A percentile compares a stretch with the other conserved stretches of the same genome.
Conservation (phyloP, 2,888 invertebrate genomes). For the Andrena haemorrhoa region DNA sequence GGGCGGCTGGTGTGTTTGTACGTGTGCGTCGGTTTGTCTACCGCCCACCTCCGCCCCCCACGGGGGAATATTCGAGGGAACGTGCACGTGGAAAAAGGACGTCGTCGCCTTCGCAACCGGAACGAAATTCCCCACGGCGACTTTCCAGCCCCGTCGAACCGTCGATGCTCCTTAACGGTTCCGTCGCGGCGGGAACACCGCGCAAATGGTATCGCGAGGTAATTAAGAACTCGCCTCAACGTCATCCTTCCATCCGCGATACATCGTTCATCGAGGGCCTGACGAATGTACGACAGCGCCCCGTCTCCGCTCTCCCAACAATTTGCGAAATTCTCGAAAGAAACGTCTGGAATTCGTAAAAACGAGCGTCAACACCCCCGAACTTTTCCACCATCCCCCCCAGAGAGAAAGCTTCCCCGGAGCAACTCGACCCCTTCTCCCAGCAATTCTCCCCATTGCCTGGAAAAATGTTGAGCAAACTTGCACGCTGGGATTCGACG, state of each 20-base stretch:
- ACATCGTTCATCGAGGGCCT: no score
- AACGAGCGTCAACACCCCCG: neutral
- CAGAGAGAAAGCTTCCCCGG: neutral
- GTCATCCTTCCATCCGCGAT: no score
- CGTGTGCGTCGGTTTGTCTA: slow-evolving; percentile 50
- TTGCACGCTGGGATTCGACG: neutral
- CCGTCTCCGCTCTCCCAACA: no score
- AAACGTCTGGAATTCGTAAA: no score
- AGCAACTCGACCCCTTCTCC: neutral
- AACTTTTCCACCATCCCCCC: neutral
- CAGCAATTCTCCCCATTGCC: neutral
- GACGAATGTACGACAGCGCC: no score
- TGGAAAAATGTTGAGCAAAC: neutral
- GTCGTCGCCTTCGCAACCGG: slow-evolving; percentile 53
- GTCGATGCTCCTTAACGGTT: slow-evolving; percentile 5
- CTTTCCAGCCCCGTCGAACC: slow-evolving; percentile 14
- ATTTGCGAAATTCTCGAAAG: no score
- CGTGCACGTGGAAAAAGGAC: slow-evolving; percentile 65
- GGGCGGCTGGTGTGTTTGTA: slow-evolving; percentile 34
- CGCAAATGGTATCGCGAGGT: no score
- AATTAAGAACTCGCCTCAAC: neutral
- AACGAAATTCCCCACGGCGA: slow-evolving; percentile 38
- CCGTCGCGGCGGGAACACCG: neutral
- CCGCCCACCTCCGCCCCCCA: slow-evolving; percentile 15
- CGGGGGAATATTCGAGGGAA: slow-evolving; percentile 54